Evolutionary conservation across 2,888 invertebrate genomes (phyloP).

Genomic region (Polymixis flavicincta): DNA sequence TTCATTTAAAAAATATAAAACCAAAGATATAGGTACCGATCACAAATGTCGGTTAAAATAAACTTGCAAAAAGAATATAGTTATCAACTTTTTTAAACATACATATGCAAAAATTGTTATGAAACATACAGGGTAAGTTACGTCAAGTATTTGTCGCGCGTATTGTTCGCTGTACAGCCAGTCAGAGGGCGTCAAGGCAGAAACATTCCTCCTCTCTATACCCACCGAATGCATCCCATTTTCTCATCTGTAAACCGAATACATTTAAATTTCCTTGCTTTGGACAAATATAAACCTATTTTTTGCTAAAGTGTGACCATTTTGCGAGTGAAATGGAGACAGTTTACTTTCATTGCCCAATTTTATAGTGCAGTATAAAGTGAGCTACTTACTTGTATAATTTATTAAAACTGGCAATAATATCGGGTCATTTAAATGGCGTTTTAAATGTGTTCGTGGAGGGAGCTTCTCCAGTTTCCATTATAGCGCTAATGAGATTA

Average conservation of each 20-base stretch:
- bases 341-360: slow-evolving; percentile 15
- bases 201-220: slow-evolving; percentile 67
- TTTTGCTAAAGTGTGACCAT: slow-evolving; percentile 45
- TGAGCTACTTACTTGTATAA: slow-evolving; percentile 41
- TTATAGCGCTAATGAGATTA: slow-evolving; percentile 79
- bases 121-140: slow-evolving; percentile 5
- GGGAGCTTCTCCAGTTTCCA: slow-evolving; percentile 70
- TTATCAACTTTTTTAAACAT: neutral
- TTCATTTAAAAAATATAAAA: too few relatives aligned
- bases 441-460: slow-evolving; percentile 67
- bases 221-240: slow-evolving; percentile 73
- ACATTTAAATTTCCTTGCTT: slow-evolving; percentile 63
- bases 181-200: slow-evolving; percentile 63
- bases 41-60: neutral
- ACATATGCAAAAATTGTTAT: neutral
- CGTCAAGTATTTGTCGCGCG: slow-evolving; percentile 20
- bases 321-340: slow-evolving; percentile 35
- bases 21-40: too few relatives aligned
- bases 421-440: slow-evolving; percentile 62
- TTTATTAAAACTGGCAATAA: slow-evolving; percentile 48
- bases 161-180: slow-evolving; percentile 45
- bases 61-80: neutral
- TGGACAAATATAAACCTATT: slow-evolving; percentile 52
- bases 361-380: slow-evolving; percentile 38
- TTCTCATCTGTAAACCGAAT: slow-evolving; percentile 69